phyloP scores from a whole-genome alignment of 2,888 invertebrate species.

The Ophion ventricosus region DNA sequence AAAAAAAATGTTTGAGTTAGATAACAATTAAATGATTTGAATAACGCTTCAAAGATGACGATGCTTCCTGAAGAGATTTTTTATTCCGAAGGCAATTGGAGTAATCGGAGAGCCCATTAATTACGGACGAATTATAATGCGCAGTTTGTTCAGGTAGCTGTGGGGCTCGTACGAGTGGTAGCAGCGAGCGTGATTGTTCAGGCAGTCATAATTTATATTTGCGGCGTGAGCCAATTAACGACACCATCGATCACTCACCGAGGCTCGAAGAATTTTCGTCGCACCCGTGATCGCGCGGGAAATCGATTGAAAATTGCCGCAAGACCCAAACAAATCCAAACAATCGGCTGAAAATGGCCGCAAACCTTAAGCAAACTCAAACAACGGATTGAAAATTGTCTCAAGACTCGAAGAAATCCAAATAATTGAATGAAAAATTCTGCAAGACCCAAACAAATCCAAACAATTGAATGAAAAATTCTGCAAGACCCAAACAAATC shows the following conservation, averaged over 20 bases:
- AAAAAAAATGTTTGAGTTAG: neutral
- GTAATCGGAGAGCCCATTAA: neutral
- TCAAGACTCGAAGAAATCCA: neutral
- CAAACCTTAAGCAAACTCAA: too few relatives aligned
- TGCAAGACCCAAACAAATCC: neutral
- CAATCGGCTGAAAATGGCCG: neutral
- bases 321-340: neutral
- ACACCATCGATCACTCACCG: constrained; percentile 61
- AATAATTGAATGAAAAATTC: too few relatives aligned
- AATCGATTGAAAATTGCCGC: neutral
- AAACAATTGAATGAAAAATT: neutral
- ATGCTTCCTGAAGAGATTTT: neutral
- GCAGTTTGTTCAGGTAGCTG: constrained; percentile 8
- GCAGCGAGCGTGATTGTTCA: constrained; percentile 16
- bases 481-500: neutral
- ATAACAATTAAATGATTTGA: neutral
- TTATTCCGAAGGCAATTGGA: neutral
- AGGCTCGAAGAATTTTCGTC: constrained; percentile 26
- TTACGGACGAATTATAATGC: neutral
- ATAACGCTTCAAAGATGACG: neutral
- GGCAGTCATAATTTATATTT: constrained; percentile 34
- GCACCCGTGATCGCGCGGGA: constrained; percentile 15
- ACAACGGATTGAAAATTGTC: neutral
- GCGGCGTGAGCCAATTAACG: constrained; percentile 57
- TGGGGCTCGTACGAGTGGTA: constrained; percentile 34